Conservation (phyloP, 2,888 invertebrate species). For the Pediacus dermestoides region DNA sequence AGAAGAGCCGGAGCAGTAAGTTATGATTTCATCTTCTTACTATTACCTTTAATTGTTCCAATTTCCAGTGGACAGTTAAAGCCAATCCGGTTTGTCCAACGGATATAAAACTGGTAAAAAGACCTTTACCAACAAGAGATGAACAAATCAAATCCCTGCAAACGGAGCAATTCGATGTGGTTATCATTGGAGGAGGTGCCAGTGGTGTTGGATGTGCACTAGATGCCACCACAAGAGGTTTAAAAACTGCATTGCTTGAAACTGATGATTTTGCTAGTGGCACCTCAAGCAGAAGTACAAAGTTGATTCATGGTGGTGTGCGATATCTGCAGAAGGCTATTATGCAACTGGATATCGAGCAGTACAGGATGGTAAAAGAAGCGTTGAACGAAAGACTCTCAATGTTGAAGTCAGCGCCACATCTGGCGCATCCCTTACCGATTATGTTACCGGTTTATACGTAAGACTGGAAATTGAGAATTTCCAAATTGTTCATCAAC, state of each 20-base stretch:
- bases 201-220: conserved; percentile 96
- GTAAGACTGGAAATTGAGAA: conserved; percentile 65
- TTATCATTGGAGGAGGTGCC: conserved; percentile 96
- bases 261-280: conserved; percentile 97
- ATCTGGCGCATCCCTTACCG: conserved; percentile 92
- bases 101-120: conserved; percentile 58
- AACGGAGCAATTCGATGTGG: conserved; percentile 77
- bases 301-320: conserved; percentile 98
- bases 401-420: conserved; percentile 93
- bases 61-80: conserved; percentile 30
- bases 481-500: too few relatives aligned
- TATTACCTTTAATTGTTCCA: too few relatives aligned
- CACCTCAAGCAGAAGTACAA: conserved; percentile 91
- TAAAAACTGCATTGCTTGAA: conserved; percentile 93
- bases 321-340: conserved; percentile 97
- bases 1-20: conserved; percentile 36
- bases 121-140: conserved; percentile 72
- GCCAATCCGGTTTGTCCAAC: conserved; percentile 40
- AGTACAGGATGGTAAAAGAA: conserved; percentile 98
- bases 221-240: conserved; percentile 90
- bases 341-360: conserved; percentile 88
- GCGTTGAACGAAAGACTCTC: conserved; percentile 93
- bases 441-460: conserved; percentile 98
- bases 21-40: too few relatives aligned
- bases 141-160: conserved; percentile 78